Evolutionary conservation across 1,140 invertebrate genomes (phyloP), one percentile per base, ranked within the genome.

Genomic region (Mycetomoellerius zeteki): DNA sequence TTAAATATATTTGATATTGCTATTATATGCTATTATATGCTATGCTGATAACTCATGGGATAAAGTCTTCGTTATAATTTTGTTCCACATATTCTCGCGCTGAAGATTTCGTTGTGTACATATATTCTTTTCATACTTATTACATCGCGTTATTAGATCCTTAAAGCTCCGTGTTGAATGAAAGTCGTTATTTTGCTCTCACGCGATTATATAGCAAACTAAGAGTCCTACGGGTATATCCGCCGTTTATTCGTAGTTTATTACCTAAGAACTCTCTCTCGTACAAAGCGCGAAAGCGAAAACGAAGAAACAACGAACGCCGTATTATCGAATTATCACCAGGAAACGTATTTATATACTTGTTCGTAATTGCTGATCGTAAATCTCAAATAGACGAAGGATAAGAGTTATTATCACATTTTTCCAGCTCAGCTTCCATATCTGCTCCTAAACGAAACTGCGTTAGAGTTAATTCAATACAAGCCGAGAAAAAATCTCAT

Each of bases 361-460:
- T 37, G 54, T 50, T 56, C 67, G 64, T 89, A 89, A 86, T 88
- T 64, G 69, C 21, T 30, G 54, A 78, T 65, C 82, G 75, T 67
- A 86, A 67, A 73, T 75, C 24, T 30, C 52, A 27, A 85, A 69
- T 77, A 47, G 19, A 71, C 50, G 50, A 47, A 33, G 24, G 65
- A 52, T 86, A 64, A 73, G 14, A 47, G 56, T 30, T 69, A 43
- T 54, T 27, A 33, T 30, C 47, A 37, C 16, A n/a, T 72, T 81
- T 58, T 24, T 50, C 60, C 69, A 43, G 14, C n/a, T 65, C 54
- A 54, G 24, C 71, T 75, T 56, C 37, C n/a, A 37, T 56, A 76
- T 76, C 50, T 56, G 27, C 5, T 30, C 3, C 19, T 37, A 33
- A 65, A 16, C 50, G 47, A 37, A 6, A 43, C 16, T 7, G n/a